phyloP scores from a whole-genome alignment of 2,113 vertebrate genomes.

The Psammodynastes pulverulentus region DNA sequence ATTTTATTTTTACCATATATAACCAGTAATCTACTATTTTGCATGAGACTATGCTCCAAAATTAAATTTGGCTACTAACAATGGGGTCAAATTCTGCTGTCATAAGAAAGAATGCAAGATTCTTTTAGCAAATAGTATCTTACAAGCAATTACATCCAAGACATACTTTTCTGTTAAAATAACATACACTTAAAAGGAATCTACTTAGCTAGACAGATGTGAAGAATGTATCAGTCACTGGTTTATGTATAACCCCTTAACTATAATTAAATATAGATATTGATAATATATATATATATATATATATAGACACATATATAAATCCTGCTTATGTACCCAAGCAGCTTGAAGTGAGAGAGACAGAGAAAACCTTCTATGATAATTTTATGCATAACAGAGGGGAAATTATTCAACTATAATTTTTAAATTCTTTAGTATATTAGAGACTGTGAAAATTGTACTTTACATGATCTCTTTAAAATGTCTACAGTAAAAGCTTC shows the following conservation, averaged over 20 bases:
- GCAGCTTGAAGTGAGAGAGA: neutral
- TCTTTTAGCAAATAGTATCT: neutral
- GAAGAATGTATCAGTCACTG: neutral
- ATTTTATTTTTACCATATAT: neutral
- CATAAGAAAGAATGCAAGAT: neutral
- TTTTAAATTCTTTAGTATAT: conserved; percentile 59
- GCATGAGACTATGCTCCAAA: neutral
- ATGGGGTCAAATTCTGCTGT: neutral
- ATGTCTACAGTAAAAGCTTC: conserved; percentile 54
- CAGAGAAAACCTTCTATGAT: neutral
- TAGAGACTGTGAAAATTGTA: conserved; percentile 62
- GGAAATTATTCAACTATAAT: conserved; percentile 48
- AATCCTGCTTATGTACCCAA: neutral
- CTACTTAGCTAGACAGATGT: neutral
- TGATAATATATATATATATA: too few species aligned
- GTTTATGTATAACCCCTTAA: neutral
- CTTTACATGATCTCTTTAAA: conserved; percentile 62
- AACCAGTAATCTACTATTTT: neutral
- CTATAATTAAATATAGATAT: neutral
- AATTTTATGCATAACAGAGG: conserved; percentile 47
- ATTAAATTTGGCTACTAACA: neutral
- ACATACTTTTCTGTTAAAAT: neutral
- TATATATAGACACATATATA: neutral
- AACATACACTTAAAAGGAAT: neutral
- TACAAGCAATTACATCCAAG: neutral